Evolutionary conservation across 2,797 vertebrate genomes (phyloP).

Genomic region (Crypturellus tataupa): DNA sequence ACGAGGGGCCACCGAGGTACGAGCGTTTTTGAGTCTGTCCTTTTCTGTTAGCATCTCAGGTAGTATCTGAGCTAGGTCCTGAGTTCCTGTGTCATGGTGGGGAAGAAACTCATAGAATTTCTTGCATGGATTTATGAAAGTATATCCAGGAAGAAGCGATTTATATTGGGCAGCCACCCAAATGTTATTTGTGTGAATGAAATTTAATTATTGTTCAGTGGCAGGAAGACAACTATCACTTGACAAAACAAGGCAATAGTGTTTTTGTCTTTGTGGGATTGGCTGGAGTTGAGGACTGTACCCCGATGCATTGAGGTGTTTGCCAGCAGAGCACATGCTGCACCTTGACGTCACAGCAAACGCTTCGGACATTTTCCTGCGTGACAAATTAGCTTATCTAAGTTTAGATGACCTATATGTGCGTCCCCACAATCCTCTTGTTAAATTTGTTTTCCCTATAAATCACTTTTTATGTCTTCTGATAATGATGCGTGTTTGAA

Average conservation of each 20-base stretch:
- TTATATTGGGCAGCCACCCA: not conserved
- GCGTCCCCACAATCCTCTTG: not conserved
- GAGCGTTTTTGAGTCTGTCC: not conserved
- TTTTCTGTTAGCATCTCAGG: not conserved
- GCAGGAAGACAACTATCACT: not conserved
- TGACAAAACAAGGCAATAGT: not conserved
- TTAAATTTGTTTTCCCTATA: not conserved
- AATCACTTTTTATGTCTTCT: not conserved
- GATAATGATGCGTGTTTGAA: not conserved
- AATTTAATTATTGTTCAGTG: not conserved
- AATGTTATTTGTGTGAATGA: not conserved
- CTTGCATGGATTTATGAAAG: not conserved
- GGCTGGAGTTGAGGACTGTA: not conserved
- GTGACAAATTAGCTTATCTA: not conserved
- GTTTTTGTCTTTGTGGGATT: not conserved
- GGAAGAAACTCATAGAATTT: not conserved
- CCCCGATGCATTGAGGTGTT: not conserved
- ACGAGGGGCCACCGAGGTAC: not conserved
- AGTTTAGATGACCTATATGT: not conserved
- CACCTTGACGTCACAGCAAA: not conserved
- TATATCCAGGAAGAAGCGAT: not conserved
- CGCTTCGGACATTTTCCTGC: not conserved
- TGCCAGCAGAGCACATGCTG: not conserved
- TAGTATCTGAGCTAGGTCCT: not conserved
- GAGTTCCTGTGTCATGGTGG: not conserved